Percentiles rank a stretch among this genome's conserved stretches.
phyloP scores from a whole-genome alignment of 2,113 vertebrate genomes.

The Apeltes quadracus region DNA sequence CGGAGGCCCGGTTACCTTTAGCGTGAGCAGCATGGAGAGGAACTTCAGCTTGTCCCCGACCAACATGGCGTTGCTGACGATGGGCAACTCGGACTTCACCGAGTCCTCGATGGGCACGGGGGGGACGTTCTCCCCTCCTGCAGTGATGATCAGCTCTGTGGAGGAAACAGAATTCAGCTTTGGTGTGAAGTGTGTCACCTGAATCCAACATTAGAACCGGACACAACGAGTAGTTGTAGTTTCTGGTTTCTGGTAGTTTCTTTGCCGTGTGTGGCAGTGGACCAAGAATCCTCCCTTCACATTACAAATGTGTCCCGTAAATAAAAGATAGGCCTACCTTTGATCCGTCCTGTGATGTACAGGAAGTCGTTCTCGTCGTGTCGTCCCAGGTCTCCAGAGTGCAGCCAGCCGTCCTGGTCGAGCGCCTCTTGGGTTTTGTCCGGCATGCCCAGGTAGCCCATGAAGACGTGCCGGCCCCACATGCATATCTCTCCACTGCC shows the following conservation, averaged over 20 bases:
- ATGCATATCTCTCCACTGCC: slow-evolving; percentile 83
- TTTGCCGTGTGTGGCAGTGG: too few relatives aligned
- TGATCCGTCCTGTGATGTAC: slow-evolving; percentile 85
- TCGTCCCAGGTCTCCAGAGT: slow-evolving; percentile 82
- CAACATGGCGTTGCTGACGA: slow-evolving; percentile 83
- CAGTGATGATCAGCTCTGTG: slow-evolving; percentile 84
- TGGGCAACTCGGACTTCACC: slow-evolving; percentile 74
- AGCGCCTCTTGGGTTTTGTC: slow-evolving; percentile 79
- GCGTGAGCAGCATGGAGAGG: slow-evolving; percentile 82
- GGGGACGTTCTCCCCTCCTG: slow-evolving; percentile 83
- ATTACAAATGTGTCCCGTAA: too few relatives aligned
- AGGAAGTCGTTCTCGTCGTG: slow-evolving; percentile 71
- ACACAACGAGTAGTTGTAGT: not conserved
- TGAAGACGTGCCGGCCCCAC: slow-evolving; percentile 84
- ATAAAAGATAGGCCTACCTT: too few relatives aligned
- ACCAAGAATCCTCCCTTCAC: too few relatives aligned
- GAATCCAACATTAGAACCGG: not conserved
- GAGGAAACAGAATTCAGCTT: not conserved
- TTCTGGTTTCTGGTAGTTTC: too few relatives aligned
- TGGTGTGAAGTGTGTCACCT: not conserved
- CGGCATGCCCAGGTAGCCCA: slow-evolving; percentile 83
- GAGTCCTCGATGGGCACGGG: slow-evolving; percentile 81
- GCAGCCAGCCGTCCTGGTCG: slow-evolving; percentile 81
- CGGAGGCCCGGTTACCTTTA: slow-evolving; percentile 71
- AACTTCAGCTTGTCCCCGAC: slow-evolving; percentile 84